These are phyloP conservation scores for Exephanes ischioxanthus DNA, from an alignment of 2,888 invertebrate genomes.

Conservation along the genomic window DNA sequence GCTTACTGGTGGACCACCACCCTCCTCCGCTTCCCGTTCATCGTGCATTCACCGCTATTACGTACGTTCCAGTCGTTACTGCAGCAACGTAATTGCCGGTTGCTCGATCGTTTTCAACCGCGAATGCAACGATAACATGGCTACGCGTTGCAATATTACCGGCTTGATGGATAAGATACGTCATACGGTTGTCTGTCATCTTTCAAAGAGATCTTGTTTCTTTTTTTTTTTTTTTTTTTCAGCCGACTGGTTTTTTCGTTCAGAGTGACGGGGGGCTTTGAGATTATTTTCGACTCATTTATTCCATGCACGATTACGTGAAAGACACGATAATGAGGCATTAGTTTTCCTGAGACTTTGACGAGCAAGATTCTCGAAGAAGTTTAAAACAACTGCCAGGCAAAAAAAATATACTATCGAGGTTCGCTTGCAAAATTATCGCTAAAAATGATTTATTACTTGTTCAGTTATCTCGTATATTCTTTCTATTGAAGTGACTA, in stretches of 20 bases:
- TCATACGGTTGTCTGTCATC: conserved; percentile 50
- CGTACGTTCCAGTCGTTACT: conserved; percentile 62
- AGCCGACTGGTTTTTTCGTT: conserved; percentile 48
- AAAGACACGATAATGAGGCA: neutral
- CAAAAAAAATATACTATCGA: no score
- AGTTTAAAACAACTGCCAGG: neutral
- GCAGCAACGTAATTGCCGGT: conserved; percentile 72
- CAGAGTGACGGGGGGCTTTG: conserved; percentile 24
- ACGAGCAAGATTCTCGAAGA: neutral
- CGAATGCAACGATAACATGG: conserved; percentile 64
- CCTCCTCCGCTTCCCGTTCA: conserved; percentile 55
- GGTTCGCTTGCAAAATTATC: no score
- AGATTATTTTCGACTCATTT: neutral
- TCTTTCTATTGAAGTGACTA: no score
- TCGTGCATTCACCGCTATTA: conserved; percentile 61
- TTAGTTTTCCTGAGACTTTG: neutral
- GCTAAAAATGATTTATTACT: no score
- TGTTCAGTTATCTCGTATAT: no score
- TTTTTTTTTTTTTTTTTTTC: neutral
- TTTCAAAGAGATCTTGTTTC: conserved; percentile 1
- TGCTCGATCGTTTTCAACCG: conserved; percentile 66
- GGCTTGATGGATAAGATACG: conserved; percentile 40
- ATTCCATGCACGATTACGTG: neutral
- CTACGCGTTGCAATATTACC: conserved; percentile 32
- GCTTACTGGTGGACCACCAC: conserved; percentile 62